These are phyloP conservation scores for Drosophila seguyi DNA, from an alignment of 1,140 invertebrate genomes.

Conservation along the genomic window DNA sequence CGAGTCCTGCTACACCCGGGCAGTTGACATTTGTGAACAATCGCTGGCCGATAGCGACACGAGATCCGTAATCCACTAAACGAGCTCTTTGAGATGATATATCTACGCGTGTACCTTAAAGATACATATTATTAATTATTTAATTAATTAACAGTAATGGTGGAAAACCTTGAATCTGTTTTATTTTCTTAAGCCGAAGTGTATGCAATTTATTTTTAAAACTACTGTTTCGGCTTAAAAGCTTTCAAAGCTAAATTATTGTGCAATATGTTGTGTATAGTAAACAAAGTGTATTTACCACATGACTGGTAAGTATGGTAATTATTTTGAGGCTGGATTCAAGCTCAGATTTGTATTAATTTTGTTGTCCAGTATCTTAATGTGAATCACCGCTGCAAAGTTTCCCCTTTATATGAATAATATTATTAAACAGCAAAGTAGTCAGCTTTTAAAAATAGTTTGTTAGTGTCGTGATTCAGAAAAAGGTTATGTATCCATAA, in stretches of 20 bases:
- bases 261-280: neutral
- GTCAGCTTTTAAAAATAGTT: too few species aligned
- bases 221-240: neutral
- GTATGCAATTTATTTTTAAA: neutral
- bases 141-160: neutral
- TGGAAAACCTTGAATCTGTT: neutral
- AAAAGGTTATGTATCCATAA: too few species aligned
- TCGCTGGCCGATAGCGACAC: slow-evolving; percentile 40
- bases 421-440: too few species aligned
- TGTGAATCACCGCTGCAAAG: too few species aligned
- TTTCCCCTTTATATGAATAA: too few species aligned
- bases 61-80: slow-evolving; percentile 58
- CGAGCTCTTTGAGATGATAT: neutral
- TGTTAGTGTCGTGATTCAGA: too few species aligned
- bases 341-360: too few species aligned
- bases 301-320: neutral
- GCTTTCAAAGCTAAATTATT: neutral
- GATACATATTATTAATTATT: neutral
- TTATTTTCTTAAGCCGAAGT: neutral
- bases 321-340: too few species aligned
- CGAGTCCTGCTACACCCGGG: slow-evolving; percentile 54
- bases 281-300: neutral
- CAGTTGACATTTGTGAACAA: slow-evolving; percentile 68
- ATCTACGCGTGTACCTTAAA: neutral
- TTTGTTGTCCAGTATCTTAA: too few species aligned